Evolutionary conservation across 2,113 vertebrate species (phyloP), one percentile per base, ranked within the genome.

Genomic region (Colossoma macropomum): DNA sequence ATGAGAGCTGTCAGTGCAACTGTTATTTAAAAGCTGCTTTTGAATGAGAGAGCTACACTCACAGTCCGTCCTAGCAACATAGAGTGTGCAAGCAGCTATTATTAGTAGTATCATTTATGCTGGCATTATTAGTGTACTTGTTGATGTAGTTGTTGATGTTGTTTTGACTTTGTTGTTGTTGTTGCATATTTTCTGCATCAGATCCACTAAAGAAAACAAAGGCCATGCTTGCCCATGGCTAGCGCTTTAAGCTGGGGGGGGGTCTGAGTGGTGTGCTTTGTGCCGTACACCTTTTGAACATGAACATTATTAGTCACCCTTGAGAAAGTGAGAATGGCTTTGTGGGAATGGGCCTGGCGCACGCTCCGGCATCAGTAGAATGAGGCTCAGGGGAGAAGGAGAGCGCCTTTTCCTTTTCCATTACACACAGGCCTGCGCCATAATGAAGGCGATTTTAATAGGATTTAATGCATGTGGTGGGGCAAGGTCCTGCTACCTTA

Each of bases 371-470:
- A 83, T 89, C 83, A 83, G 83, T 81, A 77, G 86, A 89, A 89
- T 82, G 85, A 82, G 81, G 73, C 89, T 88, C 88, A 38, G 65
- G 85, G 88, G 88, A 90, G 75, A 50, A 48, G 62, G 79, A 81
- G 82, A 77, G 81, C 83, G 84, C 84, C 84, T 86, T 86, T 83
- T 76, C 79, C 75, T 79, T 76, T 84, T 84, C 83, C 77, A 87
- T 89, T 89, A 85, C 86, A 80, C 77, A 79, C 73, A 66, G 63
- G 75, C 84, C 75, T 74, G 63, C 38, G 32, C 82, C 82, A 66
- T 87, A 88, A 90, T 90, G 86, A 89, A 87, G 86, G 85, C 77
- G 71, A 79, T 88, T 88, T 85, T 90, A 90, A 90, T 89, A 88
- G 89, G 88, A 88, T 89, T 90, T 88, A 90, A 88, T 90, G 86